Percentiles rank a stretch among this genome's conserved stretches.
Evolutionary conservation across 23 tunicate genomes (phyloP).

Genomic region (Pegea sp.): DNA sequence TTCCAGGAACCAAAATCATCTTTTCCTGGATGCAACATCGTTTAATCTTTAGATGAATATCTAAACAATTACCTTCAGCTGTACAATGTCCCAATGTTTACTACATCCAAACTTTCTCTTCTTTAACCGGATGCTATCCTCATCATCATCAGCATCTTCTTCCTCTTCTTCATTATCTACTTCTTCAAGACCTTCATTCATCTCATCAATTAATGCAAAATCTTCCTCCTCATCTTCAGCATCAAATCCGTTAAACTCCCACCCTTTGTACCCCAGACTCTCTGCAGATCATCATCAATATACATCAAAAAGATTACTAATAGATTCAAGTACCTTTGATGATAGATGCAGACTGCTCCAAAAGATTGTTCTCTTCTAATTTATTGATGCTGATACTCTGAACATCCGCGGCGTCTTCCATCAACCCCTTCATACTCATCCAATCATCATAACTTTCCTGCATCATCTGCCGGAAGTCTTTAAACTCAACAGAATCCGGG

Average conservation of each 20-base stretch:
- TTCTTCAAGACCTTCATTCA: constrained; percentile 44
- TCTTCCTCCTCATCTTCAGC: constrained; percentile 96
- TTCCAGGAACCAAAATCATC: constrained; percentile 79
- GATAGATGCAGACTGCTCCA: too few relatives aligned
- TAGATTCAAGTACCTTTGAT: too few relatives aligned
- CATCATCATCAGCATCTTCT: constrained; percentile 81
- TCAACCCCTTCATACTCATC: constrained; percentile 30
- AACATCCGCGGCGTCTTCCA: constrained; percentile 37
- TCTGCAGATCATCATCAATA: too few relatives aligned
- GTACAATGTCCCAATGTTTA: constrained; percentile 76
- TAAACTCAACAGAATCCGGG: constrained; percentile 27
- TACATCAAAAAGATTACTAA: too few relatives aligned
- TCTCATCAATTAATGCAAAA: too few relatives aligned
- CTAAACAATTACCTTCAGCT: constrained; percentile 84
- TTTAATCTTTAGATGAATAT: too few relatives aligned
- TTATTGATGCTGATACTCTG: too few relatives aligned
- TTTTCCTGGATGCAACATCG: too few relatives aligned
- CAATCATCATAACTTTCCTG: constrained; percentile 58
- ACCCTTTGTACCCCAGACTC: constrained; percentile 37
- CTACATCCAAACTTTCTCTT: constrained; percentile 57
- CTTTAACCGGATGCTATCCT: constrained; percentile 28
- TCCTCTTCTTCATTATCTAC: constrained; percentile 22
- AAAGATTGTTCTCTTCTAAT: too few relatives aligned
- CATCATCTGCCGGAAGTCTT: constrained; percentile 5
- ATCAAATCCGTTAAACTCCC: constrained; percentile 75